Evolutionary conservation across 2,888 invertebrate genomes (phyloP).

Genomic region (Noctuana brunneofusca): DNA sequence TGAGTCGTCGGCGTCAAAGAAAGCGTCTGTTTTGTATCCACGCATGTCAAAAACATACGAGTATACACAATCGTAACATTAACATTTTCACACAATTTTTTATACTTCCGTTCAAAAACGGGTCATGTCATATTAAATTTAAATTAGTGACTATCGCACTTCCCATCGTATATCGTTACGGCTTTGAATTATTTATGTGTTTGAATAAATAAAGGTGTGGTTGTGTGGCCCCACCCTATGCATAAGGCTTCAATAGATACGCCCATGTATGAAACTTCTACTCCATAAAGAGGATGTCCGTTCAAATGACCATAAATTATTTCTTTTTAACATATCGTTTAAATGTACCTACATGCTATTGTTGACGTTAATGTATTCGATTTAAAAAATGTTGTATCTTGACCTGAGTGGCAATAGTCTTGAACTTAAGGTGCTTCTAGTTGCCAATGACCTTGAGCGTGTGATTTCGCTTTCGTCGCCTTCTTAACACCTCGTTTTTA

Average conservation of each 20-base stretch:
- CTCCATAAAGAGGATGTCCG: conserved; percentile 14
- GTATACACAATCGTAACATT: conserved; percentile 36
- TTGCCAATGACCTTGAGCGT: too few relatives aligned
- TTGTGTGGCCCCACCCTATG: conserved; percentile 65
- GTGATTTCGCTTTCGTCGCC: too few relatives aligned
- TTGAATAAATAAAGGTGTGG: conserved; percentile 70
- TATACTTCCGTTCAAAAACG: conserved; percentile 55
- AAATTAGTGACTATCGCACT: conserved; percentile 59
- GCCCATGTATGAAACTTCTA: conserved; percentile 36
- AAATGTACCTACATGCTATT: neutral
- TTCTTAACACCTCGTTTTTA: too few relatives aligned
- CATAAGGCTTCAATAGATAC: conserved; percentile 38
- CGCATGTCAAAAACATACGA: conserved; percentile 49
- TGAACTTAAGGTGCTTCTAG: too few relatives aligned
- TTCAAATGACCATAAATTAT: conserved; percentile 18
- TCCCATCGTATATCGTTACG: conserved; percentile 66
- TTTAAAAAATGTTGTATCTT: too few relatives aligned
- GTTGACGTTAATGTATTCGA: neutral
- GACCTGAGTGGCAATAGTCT: too few relatives aligned
- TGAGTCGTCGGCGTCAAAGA: conserved; percentile 35
- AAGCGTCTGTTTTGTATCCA: conserved; percentile 63
- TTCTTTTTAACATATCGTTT: neutral
- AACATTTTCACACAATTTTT: conserved; percentile 43
- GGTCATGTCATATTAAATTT: conserved; percentile 67
- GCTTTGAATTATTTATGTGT: conserved; percentile 72